A percentile compares a stretch with the other conserved stretches of the same genome.
These are phyloP conservation scores for Myotis findleyi DNA, from an alignment of 2,797 vertebrate species.

Conservation along the genomic window DNA sequence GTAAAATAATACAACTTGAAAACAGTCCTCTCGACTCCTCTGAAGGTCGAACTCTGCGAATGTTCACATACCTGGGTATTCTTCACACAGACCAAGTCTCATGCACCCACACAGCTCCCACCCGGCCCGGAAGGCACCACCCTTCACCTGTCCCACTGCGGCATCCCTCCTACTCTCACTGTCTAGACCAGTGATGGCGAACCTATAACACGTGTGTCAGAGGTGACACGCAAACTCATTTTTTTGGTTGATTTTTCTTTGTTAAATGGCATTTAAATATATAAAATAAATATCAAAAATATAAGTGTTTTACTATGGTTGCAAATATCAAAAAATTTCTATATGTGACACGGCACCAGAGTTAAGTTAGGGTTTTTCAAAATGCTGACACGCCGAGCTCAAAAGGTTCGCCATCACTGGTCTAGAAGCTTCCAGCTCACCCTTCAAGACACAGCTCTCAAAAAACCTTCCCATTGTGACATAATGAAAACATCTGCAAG, in stretches of 20 bases:
- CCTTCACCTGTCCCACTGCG: neutral
- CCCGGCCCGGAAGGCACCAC: neutral
- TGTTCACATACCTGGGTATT: neutral
- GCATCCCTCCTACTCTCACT: neutral
- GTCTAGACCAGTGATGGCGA: neutral
- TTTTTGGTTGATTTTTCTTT: too few relatives aligned
- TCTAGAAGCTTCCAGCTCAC: neutral
- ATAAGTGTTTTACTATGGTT: too few relatives aligned
- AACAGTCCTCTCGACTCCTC: neutral
- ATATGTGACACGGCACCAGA: too few relatives aligned
- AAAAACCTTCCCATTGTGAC: neutral
- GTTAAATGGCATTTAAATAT: too few relatives aligned
- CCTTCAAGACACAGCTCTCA: neutral
- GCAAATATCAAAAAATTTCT: too few relatives aligned
- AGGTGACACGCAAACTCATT: too few relatives aligned
- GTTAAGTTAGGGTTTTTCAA: too few relatives aligned
- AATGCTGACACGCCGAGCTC: too few relatives aligned
- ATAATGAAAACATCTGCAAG: neutral
- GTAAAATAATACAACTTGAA: conserved; percentile 15
- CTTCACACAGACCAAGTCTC: neutral
- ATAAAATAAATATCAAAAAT: too few relatives aligned
- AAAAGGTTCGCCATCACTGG: too few relatives aligned
- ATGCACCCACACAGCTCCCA: neutral
- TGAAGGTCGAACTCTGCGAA: neutral
- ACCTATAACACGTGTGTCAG: too few relatives aligned